phyloP scores from a whole-genome alignment of 2,113 vertebrate species.

The Chionis minor region DNA sequence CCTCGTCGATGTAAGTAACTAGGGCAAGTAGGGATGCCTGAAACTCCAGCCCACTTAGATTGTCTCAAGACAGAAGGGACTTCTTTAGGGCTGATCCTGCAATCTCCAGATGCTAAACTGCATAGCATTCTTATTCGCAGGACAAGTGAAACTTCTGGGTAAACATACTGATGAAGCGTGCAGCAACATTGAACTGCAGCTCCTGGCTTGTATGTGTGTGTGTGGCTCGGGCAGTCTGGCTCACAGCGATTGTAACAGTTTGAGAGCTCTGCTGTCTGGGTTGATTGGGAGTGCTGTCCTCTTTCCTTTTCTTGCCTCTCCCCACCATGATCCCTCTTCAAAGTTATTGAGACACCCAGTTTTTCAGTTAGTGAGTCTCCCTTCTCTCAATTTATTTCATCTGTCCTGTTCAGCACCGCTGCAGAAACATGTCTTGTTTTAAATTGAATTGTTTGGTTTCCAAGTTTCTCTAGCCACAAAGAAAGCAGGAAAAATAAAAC shows the following conservation, averaged over 20 bases:
- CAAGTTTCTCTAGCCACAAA: neutral
- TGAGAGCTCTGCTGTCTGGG: neutral
- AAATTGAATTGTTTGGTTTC: neutral
- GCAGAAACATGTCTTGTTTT: neutral
- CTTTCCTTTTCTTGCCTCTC: neutral
- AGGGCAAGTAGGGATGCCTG: neutral
- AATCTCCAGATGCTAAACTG: neutral
- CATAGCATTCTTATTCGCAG: neutral
- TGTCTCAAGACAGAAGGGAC: neutral
- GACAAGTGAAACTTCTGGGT: neutral
- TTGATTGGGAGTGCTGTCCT: neutral
- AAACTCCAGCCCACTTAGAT: neutral
- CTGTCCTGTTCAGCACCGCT: neutral
- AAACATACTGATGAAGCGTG: accelerated
- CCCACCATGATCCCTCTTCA: accelerated
- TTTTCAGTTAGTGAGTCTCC: neutral
- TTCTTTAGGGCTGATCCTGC: neutral
- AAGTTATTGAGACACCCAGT: accelerated
- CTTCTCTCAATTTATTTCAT: neutral
- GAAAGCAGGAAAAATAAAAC: neutral
- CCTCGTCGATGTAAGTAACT: neutral
- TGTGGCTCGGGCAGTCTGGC: neutral
- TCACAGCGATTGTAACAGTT: neutral
- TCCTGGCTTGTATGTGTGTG: neutral
- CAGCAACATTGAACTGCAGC: neutral